These are phyloP conservation scores for Drosophila phalerata DNA, from an alignment of 2,888 invertebrate genomes.

Conservation along the genomic window DNA sequence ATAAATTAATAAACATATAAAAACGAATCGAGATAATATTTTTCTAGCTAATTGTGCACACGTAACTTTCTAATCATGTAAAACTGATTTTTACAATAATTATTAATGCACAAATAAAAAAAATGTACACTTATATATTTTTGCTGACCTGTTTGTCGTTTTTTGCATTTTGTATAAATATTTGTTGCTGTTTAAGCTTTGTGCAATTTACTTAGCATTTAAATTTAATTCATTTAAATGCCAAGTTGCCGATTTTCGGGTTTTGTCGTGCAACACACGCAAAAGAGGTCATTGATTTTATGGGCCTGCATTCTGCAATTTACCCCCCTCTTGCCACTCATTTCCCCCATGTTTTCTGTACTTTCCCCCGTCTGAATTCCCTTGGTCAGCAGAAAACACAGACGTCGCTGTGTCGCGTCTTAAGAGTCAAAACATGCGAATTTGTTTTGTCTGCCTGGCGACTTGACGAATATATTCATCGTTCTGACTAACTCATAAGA, in stretches of 20 bases:
- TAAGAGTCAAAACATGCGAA: conserved; percentile 38
- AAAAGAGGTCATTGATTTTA: conserved; percentile 68
- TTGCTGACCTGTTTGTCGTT: conserved; percentile 40
- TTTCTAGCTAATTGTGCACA: not conserved
- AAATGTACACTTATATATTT: conserved; percentile 9
- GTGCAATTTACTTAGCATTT: conserved; percentile 35
- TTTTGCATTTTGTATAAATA: not conserved
- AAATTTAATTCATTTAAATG: conserved; percentile 55
- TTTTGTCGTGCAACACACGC: conserved; percentile 29
- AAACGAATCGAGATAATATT: not conserved
- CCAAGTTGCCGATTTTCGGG: conserved; percentile 51
- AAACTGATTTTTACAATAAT: conserved; percentile 35
- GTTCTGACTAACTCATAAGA: conserved; percentile 26
- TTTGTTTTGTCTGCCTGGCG: conserved; percentile 48
- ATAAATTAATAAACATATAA: not conserved
- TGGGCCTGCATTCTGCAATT: conserved; percentile 32
- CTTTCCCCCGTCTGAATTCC: not conserved
- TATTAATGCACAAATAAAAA: conserved; percentile 1
- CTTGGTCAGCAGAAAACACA: conserved; percentile 33
- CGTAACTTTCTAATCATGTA: conserved; percentile 22
- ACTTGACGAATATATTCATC: conserved; percentile 11
- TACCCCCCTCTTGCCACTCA: not conserved
- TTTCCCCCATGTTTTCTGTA: not conserved
- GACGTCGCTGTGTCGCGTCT: conserved; percentile 41
- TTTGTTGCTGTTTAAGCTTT: conserved; percentile 18